Conservation (phyloP, 2,797 vertebrate species). For the Pseudocheirus occidentalis region DNA sequence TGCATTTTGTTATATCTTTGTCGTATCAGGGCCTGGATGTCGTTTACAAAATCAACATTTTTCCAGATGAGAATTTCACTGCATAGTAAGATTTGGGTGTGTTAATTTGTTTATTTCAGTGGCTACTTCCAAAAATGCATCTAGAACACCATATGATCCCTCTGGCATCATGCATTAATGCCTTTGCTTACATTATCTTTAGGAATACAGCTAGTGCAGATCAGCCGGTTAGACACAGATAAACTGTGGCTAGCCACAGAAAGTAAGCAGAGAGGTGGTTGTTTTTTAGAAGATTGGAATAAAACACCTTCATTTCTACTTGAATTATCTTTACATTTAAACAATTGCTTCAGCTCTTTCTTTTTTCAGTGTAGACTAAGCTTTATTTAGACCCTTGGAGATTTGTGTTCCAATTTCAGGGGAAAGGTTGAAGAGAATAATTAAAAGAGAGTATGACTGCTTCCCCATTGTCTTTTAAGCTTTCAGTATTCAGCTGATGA, state of each 20-base stretch:
- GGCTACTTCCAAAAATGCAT: slow-evolving; percentile 19
- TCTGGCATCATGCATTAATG: not conserved
- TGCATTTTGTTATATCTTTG: slow-evolving; percentile 5
- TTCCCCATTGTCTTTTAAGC: not conserved
- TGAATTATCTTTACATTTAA: not conserved
- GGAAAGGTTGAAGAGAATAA: not conserved
- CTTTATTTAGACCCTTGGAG: not conserved
- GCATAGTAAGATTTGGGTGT: not conserved
- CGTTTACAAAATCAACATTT: slow-evolving; percentile 51
- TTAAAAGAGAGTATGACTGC: not conserved
- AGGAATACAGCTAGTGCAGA: not conserved
- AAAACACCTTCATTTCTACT: not conserved
- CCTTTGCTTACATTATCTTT: slow-evolving; percentile 28
- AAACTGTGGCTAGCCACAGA: not conserved
- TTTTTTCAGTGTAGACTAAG: not conserved
- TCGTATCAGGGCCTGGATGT: slow-evolving; percentile 24
- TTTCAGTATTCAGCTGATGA: not conserved
- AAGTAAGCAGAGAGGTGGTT: not conserved
- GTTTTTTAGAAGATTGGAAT: not conserved
- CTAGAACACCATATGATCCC: slow-evolving; percentile 19
- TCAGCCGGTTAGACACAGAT: not conserved
- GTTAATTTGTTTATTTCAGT: slow-evolving; percentile 38
- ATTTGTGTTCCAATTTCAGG: slow-evolving; percentile 14
- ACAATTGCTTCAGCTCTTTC: not conserved
- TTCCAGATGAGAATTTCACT: slow-evolving; percentile 36